Conservation (phyloP, 2,113 vertebrate species). For the Typhlomys cinereus region DNA sequence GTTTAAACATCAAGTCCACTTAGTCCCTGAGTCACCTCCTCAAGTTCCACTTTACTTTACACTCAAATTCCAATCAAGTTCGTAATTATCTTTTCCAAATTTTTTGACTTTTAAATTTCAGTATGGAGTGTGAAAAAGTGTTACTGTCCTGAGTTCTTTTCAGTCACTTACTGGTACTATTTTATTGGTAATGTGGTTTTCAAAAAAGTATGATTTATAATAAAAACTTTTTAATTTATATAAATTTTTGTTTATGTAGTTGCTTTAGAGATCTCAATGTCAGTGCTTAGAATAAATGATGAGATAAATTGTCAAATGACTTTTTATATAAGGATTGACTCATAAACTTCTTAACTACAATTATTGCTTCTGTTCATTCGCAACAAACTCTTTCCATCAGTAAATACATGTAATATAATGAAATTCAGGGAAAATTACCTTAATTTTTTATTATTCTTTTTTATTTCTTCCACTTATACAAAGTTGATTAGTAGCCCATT, state of each 20-base stretch:
- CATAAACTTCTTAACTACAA: background rate
- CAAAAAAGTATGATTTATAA: background rate
- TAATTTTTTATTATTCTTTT: background rate
- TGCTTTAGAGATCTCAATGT: fast-evolving
- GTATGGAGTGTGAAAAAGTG: background rate
- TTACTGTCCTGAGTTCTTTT: background rate
- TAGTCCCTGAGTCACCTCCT: too few species aligned
- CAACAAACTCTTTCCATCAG: background rate
- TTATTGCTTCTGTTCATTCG: background rate
- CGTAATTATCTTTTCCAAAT: background rate
- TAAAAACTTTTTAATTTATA: background rate
- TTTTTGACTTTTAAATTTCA: background rate
- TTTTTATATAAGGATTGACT: background rate
- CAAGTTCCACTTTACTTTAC: background rate
- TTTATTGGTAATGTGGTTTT: background rate
- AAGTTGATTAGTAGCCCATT: too few species aligned
- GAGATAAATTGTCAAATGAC: background rate
- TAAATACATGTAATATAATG: background rate
- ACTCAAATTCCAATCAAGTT: background rate
- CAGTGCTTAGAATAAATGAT: background rate
- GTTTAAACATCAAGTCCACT: too few species aligned
- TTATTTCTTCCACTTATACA: too few species aligned
- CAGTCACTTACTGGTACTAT: fast-evolving
- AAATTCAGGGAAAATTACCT: background rate
- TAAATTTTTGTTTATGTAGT: background rate